Evolutionary conservation across 2,113 vertebrate species (phyloP), one percentile per base, ranked within the genome.

Genomic region (Callithrix jacchus): DNA sequence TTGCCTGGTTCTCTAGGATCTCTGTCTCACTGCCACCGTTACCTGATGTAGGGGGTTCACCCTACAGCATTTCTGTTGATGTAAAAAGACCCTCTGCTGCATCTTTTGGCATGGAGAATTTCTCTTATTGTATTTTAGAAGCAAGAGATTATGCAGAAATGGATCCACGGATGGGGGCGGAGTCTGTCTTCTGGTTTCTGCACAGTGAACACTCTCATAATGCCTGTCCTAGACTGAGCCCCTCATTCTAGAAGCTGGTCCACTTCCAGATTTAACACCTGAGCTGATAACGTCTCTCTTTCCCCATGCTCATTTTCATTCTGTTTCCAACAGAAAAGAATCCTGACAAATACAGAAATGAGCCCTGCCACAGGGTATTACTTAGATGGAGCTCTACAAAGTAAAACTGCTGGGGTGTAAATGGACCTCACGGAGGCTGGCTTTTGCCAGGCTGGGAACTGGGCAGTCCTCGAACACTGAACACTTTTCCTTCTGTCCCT

Each of bases 391-490:
- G 30, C 40, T 52, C 49, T 21, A 64, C 9, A 82, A 30, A 20
- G n/a, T 37, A 58, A 85, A 49, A 25, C 30, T 35, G 23, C 35
- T 21, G 4, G 2, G 6, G 68, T 25, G 17, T 30, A 49, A 8
- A 20, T 56, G 25, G 11, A 16, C 21, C 37, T 49, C 71, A 21
- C 66, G 32, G 66, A 73, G 7, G 8, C 14, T 66, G 13, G 49
- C 9, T 58, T 40, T 70, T 61, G 20, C 30, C 49, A 79, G 86
- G 6, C n/a, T 71, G 66, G 45, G 16, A 61, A 45, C n/a, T 42
- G 0, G 0, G 16, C 23, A 76, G 32, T 52, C 42, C 58, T 83
- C 12, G 6, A 0, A 0, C 52, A 13, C 25, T 70, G 76, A 37
- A 30, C 52, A 6, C 35, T 64, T 87, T 80, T 47, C 66, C 5